Base-by-base conservation (phyloP, 2,113 vertebrate genomes). In the Strigops habroptila region DNA sequence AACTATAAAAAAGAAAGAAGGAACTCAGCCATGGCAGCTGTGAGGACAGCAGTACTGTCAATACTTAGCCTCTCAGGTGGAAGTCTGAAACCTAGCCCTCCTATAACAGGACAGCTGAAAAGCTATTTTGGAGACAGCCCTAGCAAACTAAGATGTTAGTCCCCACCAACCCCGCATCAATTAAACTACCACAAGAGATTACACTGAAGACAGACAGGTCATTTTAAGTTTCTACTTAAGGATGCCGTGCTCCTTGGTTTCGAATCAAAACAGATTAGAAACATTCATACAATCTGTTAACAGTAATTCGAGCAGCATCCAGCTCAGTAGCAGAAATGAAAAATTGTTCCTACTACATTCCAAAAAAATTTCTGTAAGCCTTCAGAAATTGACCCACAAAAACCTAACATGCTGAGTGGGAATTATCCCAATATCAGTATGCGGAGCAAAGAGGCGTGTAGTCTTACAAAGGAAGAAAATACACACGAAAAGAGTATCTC, bases 201-300 rank as follows among this genome's bases (percentile, higher is more conserved):
- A 57, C 28, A 14, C 0, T 81, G 64, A 84, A 89, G 73, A 86
- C n/a, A 74, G 49, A 1, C 49, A 67, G 25, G 17, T 63, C 86
- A 33, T 91, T 89, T 89, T 74, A 64, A 44, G 86, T 59, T 59
- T 23, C 43, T 52, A 51, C 7, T 71, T 60, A 67, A 64, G 19
- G 3, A 27, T 37, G 30, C 30, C 44, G 49, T 13, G 31, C 8
- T 94, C 39, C 73, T 81, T 41, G 43, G 2, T 81, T 93, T 79
- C 59, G 60, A 60, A 70, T 68, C 51, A 91, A 84, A 95, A 75
- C 31, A 59, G 22, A 53, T 83, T 59, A 86, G 69, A 91, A 91
- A 51, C n/a, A 35, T 82, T 89, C n/a, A 70, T 73, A 74, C 43
- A 80, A 70, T 35, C 49, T 55, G 10, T 68, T 91, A 88, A 53